Base-by-base conservation (phyloP, 2,113 vertebrate species). In the Megaceryle maxima region DNA sequence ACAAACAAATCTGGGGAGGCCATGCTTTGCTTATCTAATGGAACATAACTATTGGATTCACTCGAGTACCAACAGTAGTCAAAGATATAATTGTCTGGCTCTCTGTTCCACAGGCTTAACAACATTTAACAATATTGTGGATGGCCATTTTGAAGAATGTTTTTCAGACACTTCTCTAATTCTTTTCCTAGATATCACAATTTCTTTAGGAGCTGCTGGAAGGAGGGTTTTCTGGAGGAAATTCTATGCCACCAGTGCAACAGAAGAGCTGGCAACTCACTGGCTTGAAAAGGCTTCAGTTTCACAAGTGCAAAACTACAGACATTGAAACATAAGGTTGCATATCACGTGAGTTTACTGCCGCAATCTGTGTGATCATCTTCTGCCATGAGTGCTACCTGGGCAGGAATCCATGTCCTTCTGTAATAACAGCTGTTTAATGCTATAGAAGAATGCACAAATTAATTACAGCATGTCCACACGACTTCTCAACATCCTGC, bases 391-490 rank as follows among this genome's bases (percentile, higher is more conserved):
- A 92, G 85, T 56, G 5, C 93, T 93, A 95, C 96, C 96, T 96
- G 96, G 95, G 96, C 90, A 97, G 88, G 29, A 93, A 94, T 94
- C 96, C 96, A 95, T 4, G 76, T 88, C 92, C 94, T 96, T 94
- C 94, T 96, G 92, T 50, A 95, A 91, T 6, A 94, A 93, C 95
- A 96, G 95, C 92, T 96, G 95, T 13, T 96, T 92, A 93, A 91
- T 91, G 86, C 92, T 92, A 76, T 62, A 96, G 95, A 51, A 94
- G 90, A 91, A 88, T 50, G 80, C 76, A 84, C 80, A 87, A 62
- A 93, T 96, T 93, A 94, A 96, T 96, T 92, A 76, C 69, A 88
- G 80, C 77, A 6, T 64, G 68, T 87, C 84, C 50, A 37, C 74
- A 84, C 0, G 21, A 17, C 68, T 37, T 78, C 85, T 66, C 89